Base-by-base conservation (phyloP, 2,888 invertebrate species). In the Galeruca laticollis region DNA sequence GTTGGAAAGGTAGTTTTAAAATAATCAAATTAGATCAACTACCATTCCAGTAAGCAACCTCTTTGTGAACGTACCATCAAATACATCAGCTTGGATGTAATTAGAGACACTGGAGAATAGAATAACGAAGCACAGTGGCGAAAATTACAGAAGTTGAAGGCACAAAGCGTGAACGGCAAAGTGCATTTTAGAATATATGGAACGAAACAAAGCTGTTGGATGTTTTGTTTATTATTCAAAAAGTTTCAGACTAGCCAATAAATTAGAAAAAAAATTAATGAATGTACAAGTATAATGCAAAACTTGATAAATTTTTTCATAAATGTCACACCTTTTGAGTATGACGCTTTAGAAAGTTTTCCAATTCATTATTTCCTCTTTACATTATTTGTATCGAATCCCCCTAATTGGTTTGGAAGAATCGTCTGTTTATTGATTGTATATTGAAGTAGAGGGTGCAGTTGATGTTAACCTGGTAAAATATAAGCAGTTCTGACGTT, bases 91-190 rank as follows among this genome's bases (percentile, higher is more conserved):
- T 6, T 18, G 47, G 47, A 47, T 9, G 10, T 47, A 47, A 47
- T 47, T 47, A 47, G 18, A 47, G 15, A 9, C n/a, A n/a, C 47
- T 47, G 3, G 10, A 47, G 15, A 47, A 15, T 47, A 9, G 15
- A 47, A 47, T 47, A 47, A 47, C 15, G 18, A 47, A 47, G 47
- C 10, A 47, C 47, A 47, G 18, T 47, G 47, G 47, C 47, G 47
- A 47, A 47, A 47, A 47, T 47, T 15, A 47, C 9, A 47, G 47
- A 47, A 47, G 40, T 40, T 40, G 40, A 1, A n/a, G n/a, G n/a
- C n/a, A 40, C 40, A n/a, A 40, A 40, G 40, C 40, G 40, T 40
- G n/a, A 40, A n/a, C 40, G 13, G 11, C 40, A 40, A 40, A 40
- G 18, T 47, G 15, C 18, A 47, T 47, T 15, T 47, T 47, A 18